Base-by-base conservation (phyloP, 2,888 invertebrate species). In the Heliconius sara region DNA sequence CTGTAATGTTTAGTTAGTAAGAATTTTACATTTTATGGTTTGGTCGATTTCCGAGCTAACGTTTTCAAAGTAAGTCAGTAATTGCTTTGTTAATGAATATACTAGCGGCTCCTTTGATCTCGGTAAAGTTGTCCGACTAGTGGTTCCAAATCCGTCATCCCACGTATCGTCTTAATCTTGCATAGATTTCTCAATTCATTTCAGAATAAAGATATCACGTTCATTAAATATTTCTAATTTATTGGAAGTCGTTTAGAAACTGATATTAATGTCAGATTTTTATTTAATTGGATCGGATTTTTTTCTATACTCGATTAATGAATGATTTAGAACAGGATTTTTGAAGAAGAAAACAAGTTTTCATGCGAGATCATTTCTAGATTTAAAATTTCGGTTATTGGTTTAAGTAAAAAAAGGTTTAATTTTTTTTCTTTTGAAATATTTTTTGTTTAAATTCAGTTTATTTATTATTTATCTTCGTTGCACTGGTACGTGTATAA, bases 81-180 rank as follows among this genome's bases (percentile, higher is more conserved):
- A 94, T 93, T 94, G 91, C 90, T 92, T 92, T 93, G 93, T 94
- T 94, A 93, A 93, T 90, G 89, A 91, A 91, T 89, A 89, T 88
- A 86, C 85, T 84, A 89, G 88, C 93, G 93, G 92, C 86, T 81
- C 87, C 90, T 95, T 92, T 93, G 92, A 94, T 90, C 84, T 87
- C 86, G 85, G 86, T 88, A 83, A 87, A 91, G 89, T 89, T 88
- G 92, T 90, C 87, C 86, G 91, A 91, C 92, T 88, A 87, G 91
- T 90, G 88, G 89, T 89, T 90, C 86, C 84, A 88, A 90, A 91
- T 90, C 89, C 90, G 89, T 91, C 91, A 89, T 91, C 87, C 86
- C 85, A 88, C 86, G 85, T 87, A 84, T 86, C 75, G 30, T 75
- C 75, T 88, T 88, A 87, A 88, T 87, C 85, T 86, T 84, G 81